Conservation (phyloP, 2,888 invertebrate genomes). For the Drosophila mayaguana region DNA sequence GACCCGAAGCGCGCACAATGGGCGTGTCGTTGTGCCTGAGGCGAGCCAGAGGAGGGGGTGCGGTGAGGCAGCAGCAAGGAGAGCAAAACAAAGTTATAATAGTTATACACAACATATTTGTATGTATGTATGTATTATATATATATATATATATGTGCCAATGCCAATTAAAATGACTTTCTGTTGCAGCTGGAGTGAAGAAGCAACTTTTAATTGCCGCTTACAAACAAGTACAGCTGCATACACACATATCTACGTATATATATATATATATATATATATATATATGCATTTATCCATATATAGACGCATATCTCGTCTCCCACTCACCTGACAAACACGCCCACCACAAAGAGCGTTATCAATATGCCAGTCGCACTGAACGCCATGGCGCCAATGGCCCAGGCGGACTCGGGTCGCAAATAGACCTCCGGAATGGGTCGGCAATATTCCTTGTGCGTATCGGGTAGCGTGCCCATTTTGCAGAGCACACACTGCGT, state of each 20-base stretch:
- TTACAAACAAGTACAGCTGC: not conserved
- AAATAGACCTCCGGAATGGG: constrained; percentile 93
- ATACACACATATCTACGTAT: not conserved
- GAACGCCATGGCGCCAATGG: constrained; percentile 96
- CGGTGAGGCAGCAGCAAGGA: not conserved
- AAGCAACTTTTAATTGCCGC: constrained; percentile 45
- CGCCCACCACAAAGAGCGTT: constrained; percentile 91
- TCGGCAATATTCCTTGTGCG: constrained; percentile 90
- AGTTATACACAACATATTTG: not conserved
- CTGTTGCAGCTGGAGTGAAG: constrained; percentile 18
- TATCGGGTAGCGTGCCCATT: constrained; percentile 93
- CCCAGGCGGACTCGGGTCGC: constrained; percentile 93
- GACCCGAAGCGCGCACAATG: constrained; percentile 97
- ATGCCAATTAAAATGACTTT: constrained; percentile 42
- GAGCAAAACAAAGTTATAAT: constrained; percentile 1
- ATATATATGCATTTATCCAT: too few relatives aligned
- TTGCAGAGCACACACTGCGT: constrained; percentile 94
- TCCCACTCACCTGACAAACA: constrained; percentile 88
- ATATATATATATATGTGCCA: not conserved
- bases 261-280: not conserved
- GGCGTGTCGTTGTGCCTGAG: constrained; percentile 94
- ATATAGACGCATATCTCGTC: too few relatives aligned
- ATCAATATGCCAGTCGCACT: constrained; percentile 94
- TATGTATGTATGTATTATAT: not conserved
- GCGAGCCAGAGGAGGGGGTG: not conserved